Evolutionary conservation across 1,140 invertebrate genomes (phyloP).

Genomic region (Lepidurus packardi): DNA sequence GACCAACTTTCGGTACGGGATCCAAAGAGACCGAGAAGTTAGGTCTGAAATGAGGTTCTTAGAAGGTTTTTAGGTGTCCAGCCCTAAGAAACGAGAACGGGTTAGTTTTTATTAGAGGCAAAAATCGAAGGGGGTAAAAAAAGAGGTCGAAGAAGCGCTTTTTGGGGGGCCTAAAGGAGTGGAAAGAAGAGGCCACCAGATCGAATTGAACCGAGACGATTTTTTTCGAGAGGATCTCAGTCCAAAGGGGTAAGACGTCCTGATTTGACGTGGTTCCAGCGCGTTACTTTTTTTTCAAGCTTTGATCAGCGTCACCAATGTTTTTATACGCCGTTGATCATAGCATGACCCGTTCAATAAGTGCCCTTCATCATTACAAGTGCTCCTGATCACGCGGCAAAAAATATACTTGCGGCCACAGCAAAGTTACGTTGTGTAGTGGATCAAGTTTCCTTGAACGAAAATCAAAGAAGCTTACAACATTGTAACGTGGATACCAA

Average conservation of each 20-base stretch:
- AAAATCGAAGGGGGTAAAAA: slow-evolving; percentile 19
- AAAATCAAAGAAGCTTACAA: too few species aligned
- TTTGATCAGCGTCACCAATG: background rate
- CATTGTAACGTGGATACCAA: too few species aligned
- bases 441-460: too few species aligned
- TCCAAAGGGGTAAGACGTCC: slow-evolving; percentile 5
- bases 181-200: background rate
- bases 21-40: background rate
- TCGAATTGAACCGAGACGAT: slow-evolving; percentile 17
- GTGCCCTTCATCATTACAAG: background rate
- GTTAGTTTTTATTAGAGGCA: slow-evolving; percentile 10
- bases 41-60: background rate
- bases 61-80: background rate
- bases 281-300: background rate
- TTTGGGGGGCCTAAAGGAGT: background rate
- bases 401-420: background rate
- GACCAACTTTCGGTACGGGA: background rate
- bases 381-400: background rate
- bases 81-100: background rate
- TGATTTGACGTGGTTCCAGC: slow-evolving; percentile 11
- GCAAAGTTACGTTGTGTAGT: background rate
- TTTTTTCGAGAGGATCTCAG: background rate
- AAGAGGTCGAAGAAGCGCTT: background rate
- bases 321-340: background rate
- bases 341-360: background rate